Evolutionary conservation across 1,140 invertebrate species (phyloP), one percentile per base, ranked within the genome.

Genomic region (Formica exsecta): DNA sequence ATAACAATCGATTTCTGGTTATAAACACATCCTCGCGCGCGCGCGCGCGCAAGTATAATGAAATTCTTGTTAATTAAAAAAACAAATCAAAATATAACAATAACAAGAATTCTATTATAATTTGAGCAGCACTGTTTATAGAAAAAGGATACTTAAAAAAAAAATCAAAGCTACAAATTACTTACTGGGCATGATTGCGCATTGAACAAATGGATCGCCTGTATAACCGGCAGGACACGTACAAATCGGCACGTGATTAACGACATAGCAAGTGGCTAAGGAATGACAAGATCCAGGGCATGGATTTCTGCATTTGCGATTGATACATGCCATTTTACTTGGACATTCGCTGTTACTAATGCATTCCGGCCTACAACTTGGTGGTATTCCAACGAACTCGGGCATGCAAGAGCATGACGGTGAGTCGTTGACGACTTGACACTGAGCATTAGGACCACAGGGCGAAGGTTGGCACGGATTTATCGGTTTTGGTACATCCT

Each of bases 211-310:
- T 8, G 97, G 97, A 95, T 98, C 97, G 62, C 97, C 97, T 54
- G 95, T 96, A 89, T 95, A 97, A 59, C 96, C 96, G 87, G 92
- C 89, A 54, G 95, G 94, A 90, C 97, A 98, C 74, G 95, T 96
- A 93, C 97, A 98, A 64, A 96, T 96, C 0, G 97, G 96, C 54
- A 97, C 96, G 89, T 98, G 97, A 94, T 97, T 97, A 54, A 97
- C 95, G 4, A 97, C 97, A 89, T 96, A 95, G 91, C 97, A 98
- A 73, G 96, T 93, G 11, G 97, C 96, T 92, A 97, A 97, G 2
- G 95, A 89, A 38, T 97, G 97, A 93, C 97, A 98, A 41, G 97
- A 96, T 64, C 96, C 97, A 13, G 95, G 95, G 92, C 97, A 97
- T 51, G 97, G 96, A 91, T 97, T 96, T 79, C 95, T 95, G 92